Evolutionary conservation across 2,888 invertebrate species (phyloP), one percentile per base, ranked within the genome.

Genomic region (Tachina lurida): DNA sequence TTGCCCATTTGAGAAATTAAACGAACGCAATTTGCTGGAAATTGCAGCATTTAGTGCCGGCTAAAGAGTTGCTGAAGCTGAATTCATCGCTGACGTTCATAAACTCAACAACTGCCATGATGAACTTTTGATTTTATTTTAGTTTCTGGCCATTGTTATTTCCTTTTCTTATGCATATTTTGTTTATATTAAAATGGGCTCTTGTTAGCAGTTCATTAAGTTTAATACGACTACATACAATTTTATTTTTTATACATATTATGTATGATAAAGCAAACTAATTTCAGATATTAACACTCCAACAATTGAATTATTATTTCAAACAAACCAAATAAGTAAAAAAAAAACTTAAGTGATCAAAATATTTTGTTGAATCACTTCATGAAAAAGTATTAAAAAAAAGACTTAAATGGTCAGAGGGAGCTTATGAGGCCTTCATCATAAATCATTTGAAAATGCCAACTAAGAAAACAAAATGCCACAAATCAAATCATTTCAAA

Each of bases 101-200:
- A 39, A 22, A 43, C 77, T 70, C 31, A 60, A 75, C 54, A 68
- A 62, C 15, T 41, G 75, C 22, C 45, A 31, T 8, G 43, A 54
- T 65, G n/a, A 54, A 63, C 62, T 75, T 65, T 31, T 31, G 31
- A 31, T 65, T 22, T 45, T 63, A 45, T 58, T 73, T 73, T 73
- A 49, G 39, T 39, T 12, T 41, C 4, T 68, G 17, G 31, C 10
- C 39, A 3, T 19, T 45, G 17, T 10, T 12, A 43, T 7, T 65
- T 56, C 56, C 19, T 3, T 15, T 56, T 19, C 31, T 31, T 31
- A 31, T 31, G 7, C 31, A 7, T 31, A 31, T 15, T 5, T 75
- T 58, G 4, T 39, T 54, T 56, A 12, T 22, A 54, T 75, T 75
- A 1, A 19, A 60, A 60, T 13, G 39, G 49, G 17, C 17, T 62